Evolutionary conservation across 2,888 invertebrate genomes (phyloP).

Genomic region (Cyaniris semiargus): DNA sequence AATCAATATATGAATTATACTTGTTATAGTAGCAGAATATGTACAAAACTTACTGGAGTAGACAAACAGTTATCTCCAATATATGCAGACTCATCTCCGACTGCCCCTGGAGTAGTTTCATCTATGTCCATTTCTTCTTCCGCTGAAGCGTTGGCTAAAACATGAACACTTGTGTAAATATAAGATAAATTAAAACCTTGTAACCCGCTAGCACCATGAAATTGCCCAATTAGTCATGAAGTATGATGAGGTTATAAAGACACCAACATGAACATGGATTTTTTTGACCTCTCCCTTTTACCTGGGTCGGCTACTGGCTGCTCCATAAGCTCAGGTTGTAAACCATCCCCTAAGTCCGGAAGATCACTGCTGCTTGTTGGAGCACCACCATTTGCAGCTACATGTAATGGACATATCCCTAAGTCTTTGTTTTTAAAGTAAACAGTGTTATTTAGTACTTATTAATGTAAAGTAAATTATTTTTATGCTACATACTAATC

Average conservation of each 20-base stretch:
- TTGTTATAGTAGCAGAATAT: not conserved
- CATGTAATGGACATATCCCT: conserved; percentile 42
- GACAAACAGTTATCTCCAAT: conserved; percentile 76
- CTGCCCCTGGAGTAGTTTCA: conserved; percentile 63
- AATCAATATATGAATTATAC: not conserved
- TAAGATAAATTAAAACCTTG: not conserved
- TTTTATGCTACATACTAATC: not conserved
- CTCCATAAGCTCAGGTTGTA: conserved; percentile 55
- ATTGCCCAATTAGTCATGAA: conserved; percentile 18
- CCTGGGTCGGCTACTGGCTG: conserved; percentile 58
- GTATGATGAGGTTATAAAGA: conserved; percentile 14
- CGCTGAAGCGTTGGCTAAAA: conserved; percentile 57
- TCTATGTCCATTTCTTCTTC: conserved; percentile 77
- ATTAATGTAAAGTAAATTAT: not conserved
- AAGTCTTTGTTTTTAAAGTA: conserved; percentile 27
- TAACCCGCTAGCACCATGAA: not conserved
- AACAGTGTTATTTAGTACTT: not conserved
- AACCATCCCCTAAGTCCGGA: conserved; percentile 59
- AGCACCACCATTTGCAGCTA: conserved; percentile 63
- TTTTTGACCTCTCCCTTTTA: conserved; percentile 42
- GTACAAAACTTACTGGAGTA: conserved; percentile 62
- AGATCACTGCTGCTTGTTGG: conserved; percentile 73
- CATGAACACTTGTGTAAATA: not conserved
- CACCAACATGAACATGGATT: conserved; percentile 11
- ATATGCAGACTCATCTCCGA: conserved; percentile 67